Percentiles rank a stretch among this genome's conserved stretches.
phyloP scores from a whole-genome alignment of 2,888 invertebrate species.

The Perdita meconis region DNA sequence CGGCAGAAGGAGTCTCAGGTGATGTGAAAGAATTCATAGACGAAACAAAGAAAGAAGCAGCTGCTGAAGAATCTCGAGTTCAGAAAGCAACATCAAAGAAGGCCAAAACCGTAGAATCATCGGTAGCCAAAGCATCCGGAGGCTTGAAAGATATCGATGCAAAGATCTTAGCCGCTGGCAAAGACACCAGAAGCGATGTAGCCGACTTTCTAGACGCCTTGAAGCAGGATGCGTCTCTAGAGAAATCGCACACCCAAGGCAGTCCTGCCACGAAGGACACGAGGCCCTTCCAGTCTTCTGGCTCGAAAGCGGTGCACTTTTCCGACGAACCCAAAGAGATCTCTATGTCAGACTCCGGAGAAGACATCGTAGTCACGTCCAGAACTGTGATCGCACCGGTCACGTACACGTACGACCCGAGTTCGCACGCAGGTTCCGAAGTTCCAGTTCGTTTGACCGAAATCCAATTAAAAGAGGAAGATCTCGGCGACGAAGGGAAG shows the following conservation, averaged over 20 bases:
- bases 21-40: slow-evolving; percentile 83
- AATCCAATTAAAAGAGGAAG: slow-evolving; percentile 2
- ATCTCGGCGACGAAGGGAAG: slow-evolving; percentile 35
- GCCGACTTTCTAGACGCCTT: slow-evolving; percentile 69
- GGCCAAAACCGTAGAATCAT: slow-evolving; percentile 43
- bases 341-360: neutral
- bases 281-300: neutral
- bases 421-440: slow-evolving; percentile 1
- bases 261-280: neutral
- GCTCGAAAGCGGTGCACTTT: neutral
- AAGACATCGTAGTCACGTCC: neutral
- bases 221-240: slow-evolving; percentile 67
- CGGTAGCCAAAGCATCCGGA: slow-evolving; percentile 47
- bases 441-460: slow-evolving; percentile 24
- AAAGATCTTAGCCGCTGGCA: slow-evolving; percentile 40
- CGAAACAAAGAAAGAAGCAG: slow-evolving; percentile 33
- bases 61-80: no score
- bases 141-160: slow-evolving; percentile 54
- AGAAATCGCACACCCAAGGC: slow-evolving; percentile 22
- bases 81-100: no score
- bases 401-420: slow-evolving; percentile 4
- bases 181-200: slow-evolving; percentile 25
- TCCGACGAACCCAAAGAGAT: neutral
- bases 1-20: slow-evolving; percentile 64
- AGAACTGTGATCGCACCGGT: neutral